These are phyloP conservation scores for Acanthurus tractus DNA, from an alignment of 2,797 vertebrate genomes.

Conservation along the genomic window DNA sequence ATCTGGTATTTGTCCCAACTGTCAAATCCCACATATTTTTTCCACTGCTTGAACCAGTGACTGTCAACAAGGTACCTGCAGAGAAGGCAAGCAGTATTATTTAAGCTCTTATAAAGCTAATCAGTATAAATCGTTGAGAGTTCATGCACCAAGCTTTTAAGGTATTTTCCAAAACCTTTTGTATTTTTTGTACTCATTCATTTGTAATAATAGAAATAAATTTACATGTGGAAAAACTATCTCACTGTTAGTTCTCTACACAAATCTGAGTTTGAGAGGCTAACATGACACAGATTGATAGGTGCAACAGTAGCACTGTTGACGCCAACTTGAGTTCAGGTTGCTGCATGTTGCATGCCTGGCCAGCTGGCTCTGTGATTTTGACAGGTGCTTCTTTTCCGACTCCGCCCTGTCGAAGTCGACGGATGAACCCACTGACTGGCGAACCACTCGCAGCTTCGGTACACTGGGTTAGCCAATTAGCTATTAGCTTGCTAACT, in stretches of 20 bases:
- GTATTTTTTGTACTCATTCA: background rate
- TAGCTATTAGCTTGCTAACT: slow-evolving; percentile 66
- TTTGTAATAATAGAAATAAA: background rate
- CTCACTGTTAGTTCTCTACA: background rate
- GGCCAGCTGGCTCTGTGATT: slow-evolving; percentile 73
- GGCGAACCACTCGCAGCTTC: slow-evolving; percentile 57
- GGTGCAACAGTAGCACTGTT: slow-evolving; percentile 33
- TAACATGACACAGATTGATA: slow-evolving; percentile 27
- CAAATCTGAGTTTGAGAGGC: slow-evolving; percentile 3
- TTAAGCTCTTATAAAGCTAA: background rate
- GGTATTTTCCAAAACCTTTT: too few species aligned
- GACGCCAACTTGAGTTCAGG: slow-evolving; percentile 53
- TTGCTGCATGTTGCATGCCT: slow-evolving; percentile 51
- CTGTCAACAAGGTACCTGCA: slow-evolving; percentile 97
- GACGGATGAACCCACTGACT: slow-evolving; percentile 68
- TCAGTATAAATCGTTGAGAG: background rate
- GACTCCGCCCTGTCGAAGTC: slow-evolving; percentile 78
- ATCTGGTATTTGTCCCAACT: slow-evolving; percentile 99
- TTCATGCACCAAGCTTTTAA: background rate
- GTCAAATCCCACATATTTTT: slow-evolving; percentile 99
- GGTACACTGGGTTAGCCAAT: slow-evolving; percentile 41
- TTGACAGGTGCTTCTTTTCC: slow-evolving; percentile 82
- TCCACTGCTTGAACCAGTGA: slow-evolving; percentile 99
- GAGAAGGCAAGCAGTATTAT: background rate
- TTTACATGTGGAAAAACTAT: background rate